These are phyloP conservation scores for Spilarctia lutea DNA, from an alignment of 2,888 invertebrate species.

Conservation along the genomic window DNA sequence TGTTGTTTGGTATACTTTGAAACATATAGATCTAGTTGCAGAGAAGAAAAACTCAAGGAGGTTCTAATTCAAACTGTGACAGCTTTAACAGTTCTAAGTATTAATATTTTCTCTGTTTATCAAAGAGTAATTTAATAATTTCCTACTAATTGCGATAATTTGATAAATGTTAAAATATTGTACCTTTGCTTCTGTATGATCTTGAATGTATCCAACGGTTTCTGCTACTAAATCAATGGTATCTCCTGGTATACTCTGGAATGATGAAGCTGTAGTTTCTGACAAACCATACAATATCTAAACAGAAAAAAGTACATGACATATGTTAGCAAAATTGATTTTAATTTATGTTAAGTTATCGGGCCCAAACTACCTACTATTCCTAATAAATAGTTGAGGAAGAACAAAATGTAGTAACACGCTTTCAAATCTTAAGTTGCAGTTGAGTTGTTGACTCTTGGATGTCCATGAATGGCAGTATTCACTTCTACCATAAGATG, in stretches of 20 bases:
- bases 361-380: no score
- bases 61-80: not conserved
- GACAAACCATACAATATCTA: conserved; percentile 88
- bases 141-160: no score
- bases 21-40: not conserved
- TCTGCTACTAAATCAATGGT: conserved; percentile 78
- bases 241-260: conserved; percentile 85
- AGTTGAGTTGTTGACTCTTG: no score
- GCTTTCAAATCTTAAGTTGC: no score
- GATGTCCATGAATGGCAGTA: no score
- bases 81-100: not conserved
- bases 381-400: no score
- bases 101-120: no score
- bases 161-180: not conserved
- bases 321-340: not conserved
- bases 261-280: conserved; percentile 87
- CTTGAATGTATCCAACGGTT: conserved; percentile 87
- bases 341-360: not conserved
- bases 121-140: no score
- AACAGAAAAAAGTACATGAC: conserved; percentile 21
- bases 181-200: conserved; percentile 88
- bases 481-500: no score
- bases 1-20: no score
- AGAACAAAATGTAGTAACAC: no score
- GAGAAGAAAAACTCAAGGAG: no score